Evolutionary conservation across 2,888 invertebrate species (phyloP).

Genomic region (Pristionchus exspectatus): DNA sequence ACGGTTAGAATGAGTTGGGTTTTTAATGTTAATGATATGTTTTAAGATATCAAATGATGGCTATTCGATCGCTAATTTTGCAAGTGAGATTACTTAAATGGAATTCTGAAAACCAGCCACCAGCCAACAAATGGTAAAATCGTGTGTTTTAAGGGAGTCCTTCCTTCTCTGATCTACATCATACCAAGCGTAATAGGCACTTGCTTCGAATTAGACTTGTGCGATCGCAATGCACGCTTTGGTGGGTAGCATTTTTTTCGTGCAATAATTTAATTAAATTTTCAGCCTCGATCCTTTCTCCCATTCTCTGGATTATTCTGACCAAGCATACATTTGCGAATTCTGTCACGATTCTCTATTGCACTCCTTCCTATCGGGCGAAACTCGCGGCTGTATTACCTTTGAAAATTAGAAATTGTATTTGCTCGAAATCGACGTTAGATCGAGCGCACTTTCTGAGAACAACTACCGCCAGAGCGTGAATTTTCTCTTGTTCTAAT

Average conservation of each 20-base stretch:
- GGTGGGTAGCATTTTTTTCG: not conserved
- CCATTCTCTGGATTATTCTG: conserved; percentile 9
- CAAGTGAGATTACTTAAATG: not conserved
- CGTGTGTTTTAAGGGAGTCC: not conserved
- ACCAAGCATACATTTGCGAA: not conserved
- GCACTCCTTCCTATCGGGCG: not conserved
- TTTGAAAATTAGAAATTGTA: not conserved
- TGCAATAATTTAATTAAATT: not conserved
- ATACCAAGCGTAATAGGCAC: not conserved
- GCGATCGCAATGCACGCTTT: not conserved
- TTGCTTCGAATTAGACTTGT: not conserved
- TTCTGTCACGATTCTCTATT: not conserved
- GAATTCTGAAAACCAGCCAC: not conserved
- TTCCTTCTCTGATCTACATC: not conserved
- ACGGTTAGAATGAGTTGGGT: not conserved
- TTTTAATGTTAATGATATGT: not conserved
- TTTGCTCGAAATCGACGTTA: not conserved
- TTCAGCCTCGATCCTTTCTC: not conserved
- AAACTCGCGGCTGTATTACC: not conserved
- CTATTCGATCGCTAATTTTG: not conserved
- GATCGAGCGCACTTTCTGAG: not conserved
- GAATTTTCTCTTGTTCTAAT: not conserved
- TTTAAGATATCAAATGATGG: not conserved
- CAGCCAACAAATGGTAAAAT: too few species aligned
- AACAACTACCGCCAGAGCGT: not conserved